phyloP scores from a whole-genome alignment of 2,113 vertebrate species.

The Macrotis lagotis region DNA sequence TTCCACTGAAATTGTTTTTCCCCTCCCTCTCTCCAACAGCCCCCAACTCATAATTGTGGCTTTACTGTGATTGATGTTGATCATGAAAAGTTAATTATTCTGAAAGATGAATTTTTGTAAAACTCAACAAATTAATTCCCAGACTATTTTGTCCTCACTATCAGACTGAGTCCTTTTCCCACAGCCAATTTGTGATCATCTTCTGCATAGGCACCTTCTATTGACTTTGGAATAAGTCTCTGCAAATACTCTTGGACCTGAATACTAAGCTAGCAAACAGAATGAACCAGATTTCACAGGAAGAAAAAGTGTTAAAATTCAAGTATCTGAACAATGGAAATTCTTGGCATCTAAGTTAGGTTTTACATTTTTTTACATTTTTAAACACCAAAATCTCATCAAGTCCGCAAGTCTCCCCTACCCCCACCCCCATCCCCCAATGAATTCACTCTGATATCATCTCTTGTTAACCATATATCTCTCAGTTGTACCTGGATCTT shows the following conservation, averaged over 20 bases:
- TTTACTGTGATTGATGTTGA: not conserved
- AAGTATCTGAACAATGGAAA: not conserved
- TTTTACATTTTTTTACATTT: not conserved
- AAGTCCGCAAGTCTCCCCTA: not conserved
- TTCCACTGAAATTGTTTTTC: not conserved
- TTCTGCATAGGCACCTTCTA: not conserved
- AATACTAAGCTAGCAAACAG: not conserved
- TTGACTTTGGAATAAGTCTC: not conserved
- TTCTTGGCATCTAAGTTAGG: not conserved
- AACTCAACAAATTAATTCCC: not conserved
- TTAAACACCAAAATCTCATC: not conserved
- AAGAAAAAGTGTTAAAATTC: not conserved
- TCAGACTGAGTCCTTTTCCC: not conserved
- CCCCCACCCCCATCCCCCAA: rapidly evolving
- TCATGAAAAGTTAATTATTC: not conserved
- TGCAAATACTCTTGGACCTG: not conserved
- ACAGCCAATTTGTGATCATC: not conserved
- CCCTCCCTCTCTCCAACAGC: not conserved
- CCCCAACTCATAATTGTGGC: not conserved
- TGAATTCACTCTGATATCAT: not conserved
- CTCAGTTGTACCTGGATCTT: not conserved
- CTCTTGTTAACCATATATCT: not conserved
- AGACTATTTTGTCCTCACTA: not conserved
- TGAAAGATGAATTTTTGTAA: not conserved
- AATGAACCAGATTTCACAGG: not conserved